phyloP scores from a whole-genome alignment of 2,888 invertebrate genomes.

The Lingula anatina region DNA sequence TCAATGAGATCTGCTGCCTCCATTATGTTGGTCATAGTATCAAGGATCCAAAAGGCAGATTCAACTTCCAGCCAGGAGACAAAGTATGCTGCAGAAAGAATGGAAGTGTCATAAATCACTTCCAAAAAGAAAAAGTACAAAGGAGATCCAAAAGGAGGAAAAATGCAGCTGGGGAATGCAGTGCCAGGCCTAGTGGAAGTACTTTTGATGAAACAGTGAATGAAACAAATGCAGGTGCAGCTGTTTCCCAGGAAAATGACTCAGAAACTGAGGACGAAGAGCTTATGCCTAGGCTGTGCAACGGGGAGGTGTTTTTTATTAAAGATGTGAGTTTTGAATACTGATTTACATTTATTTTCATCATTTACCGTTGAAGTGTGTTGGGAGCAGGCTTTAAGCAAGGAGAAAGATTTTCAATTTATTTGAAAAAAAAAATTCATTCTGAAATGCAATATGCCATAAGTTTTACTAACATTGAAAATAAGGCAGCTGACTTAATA shows the following conservation, averaged over 20 bases:
- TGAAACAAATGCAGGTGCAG: not conserved
- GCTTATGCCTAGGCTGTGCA: constrained; percentile 11
- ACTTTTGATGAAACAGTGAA: not conserved
- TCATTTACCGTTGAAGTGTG: too few relatives aligned
- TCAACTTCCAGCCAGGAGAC: constrained; percentile 25
- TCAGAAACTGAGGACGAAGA: not conserved
- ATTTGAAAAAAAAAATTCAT: too few relatives aligned
- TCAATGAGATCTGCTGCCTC: constrained; percentile 37
- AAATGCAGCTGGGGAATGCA: not conserved
- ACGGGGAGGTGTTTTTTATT: constrained; percentile 17
- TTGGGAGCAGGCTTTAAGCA: too few relatives aligned
- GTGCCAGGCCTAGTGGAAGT: not conserved
- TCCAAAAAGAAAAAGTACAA: constrained; percentile 13
- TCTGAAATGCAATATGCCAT: too few relatives aligned
- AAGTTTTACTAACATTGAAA: too few relatives aligned
- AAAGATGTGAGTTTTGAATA: constrained; percentile 8
- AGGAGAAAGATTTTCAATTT: too few relatives aligned
- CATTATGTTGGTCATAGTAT: constrained; percentile 22
- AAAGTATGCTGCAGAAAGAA: constrained; percentile 41
- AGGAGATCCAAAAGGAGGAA: not conserved
- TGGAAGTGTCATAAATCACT: constrained; percentile 17
- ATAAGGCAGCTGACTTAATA: too few relatives aligned
- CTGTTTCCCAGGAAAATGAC: not conserved
- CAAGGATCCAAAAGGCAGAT: constrained; percentile 11
- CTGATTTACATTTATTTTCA: too few relatives aligned